Conservation (phyloP, 2,888 invertebrate species). For the Synergus itoensis region DNA sequence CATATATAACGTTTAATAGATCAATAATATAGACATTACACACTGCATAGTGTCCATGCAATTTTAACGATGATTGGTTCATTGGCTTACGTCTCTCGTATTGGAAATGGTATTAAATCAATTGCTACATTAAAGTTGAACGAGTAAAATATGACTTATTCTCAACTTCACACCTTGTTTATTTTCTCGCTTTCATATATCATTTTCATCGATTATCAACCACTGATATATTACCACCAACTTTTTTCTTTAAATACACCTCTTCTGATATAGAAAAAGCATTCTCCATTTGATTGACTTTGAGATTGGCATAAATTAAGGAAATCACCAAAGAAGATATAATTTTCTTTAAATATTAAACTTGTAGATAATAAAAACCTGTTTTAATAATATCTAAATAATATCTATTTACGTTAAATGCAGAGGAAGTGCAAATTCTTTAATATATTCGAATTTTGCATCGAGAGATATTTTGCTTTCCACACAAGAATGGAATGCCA, state of each 20-base stretch:
- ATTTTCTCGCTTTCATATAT: background rate
- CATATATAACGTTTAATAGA: conserved; percentile 26
- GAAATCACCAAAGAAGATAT: background rate
- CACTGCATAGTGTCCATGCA: background rate
- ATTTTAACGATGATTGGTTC: conserved; percentile 10
- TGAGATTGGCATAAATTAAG: no score
- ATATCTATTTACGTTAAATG: background rate
- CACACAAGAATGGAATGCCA: conserved; percentile 47
- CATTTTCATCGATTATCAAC: background rate
- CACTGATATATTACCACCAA: background rate
- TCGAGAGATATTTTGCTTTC: background rate
- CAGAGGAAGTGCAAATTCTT: background rate
- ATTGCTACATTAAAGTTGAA: background rate
- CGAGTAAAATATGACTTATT: conserved; percentile 2
- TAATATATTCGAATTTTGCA: background rate
- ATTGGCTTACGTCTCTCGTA: background rate
- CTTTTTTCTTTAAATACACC: background rate
- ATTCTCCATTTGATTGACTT: no score
- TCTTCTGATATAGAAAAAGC: no score
- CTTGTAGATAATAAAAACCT: background rate
- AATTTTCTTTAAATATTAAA: background rate
- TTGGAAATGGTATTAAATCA: conserved; percentile 10
- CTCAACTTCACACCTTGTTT: background rate
- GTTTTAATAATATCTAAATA: background rate
- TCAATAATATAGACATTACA: background rate